Conservation (phyloP, 2,888 invertebrate species). For the Hipparchia semele region DNA sequence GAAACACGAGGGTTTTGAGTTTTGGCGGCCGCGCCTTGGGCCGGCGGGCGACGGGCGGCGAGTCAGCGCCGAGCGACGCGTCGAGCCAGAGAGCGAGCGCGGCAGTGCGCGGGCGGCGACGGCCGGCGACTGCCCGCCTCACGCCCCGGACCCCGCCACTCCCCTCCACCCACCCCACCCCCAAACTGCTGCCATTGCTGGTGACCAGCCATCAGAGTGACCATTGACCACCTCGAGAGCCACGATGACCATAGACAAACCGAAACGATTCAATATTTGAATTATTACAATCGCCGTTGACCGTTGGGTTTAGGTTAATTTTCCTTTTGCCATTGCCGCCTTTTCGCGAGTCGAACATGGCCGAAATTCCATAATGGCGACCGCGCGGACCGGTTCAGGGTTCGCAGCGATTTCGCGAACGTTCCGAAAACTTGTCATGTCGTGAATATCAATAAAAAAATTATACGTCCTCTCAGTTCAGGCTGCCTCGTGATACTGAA, state of each 20-base stretch:
- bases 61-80: constrained; percentile 67
- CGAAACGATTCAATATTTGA: constrained; percentile 44
- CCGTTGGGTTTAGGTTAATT: constrained; percentile 55
- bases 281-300: constrained; percentile 47
- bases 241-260: constrained; percentile 45
- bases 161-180: constrained; percentile 49
- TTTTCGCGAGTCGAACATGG: constrained; percentile 74
- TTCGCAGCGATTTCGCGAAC: constrained; percentile 60
- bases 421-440: constrained; percentile 52
- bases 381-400: constrained; percentile 64
- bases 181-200: constrained; percentile 61
- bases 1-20: constrained; percentile 34
- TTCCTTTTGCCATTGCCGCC: constrained; percentile 66
- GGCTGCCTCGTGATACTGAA: constrained; percentile 69
- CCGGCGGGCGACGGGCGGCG: constrained; percentile 46
- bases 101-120: constrained; percentile 63
- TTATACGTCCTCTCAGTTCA: constrained; percentile 68
- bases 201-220: constrained; percentile 32
- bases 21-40: constrained; percentile 39
- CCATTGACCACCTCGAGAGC: constrained; percentile 41
- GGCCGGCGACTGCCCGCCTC: constrained; percentile 65
- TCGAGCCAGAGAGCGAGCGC: constrained; percentile 49
- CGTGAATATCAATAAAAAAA: constrained; percentile 57
- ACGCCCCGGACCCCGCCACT: constrained; percentile 63
- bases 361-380: constrained; percentile 74